Evolutionary conservation across 2,113 vertebrate genomes (phyloP), one percentile per base, ranked within the genome.

Genomic region (Nycticorax nycticorax): DNA sequence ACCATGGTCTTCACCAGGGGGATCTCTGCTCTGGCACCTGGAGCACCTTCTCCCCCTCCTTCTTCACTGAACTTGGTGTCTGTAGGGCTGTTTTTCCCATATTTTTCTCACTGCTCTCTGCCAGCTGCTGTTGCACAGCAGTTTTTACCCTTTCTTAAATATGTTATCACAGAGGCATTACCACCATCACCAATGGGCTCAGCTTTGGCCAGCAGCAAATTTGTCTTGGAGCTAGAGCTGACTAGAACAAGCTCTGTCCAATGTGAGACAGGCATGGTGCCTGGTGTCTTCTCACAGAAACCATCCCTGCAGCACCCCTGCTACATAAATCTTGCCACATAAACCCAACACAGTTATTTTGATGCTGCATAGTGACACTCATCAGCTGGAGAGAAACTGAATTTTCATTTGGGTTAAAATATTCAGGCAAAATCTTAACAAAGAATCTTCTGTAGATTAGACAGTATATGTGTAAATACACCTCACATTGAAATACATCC

Each of bases 21-120:
- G 75, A 74, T 13, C 37, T 48, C 9, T 59, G 9, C 19, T 59
- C 59, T 2, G 0, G 2, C 1, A 0, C 7, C 28, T 52, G 32
- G 14, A 95, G 21, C 13, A 32, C 3, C 7, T 45, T 14, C 56
- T 63, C 6, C 7, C 4, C 5, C 14, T 57, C 8, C 7, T 82
- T 10, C 66, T 39, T 20, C 52, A 28, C 28, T 8, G 15, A n/a
- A n/a, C 11, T 24, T 27, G 47, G 27, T 16, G 17, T 50, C 82
- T 71, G 12, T 32, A 75, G 67, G 5, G 14, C 1, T 69, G 15
- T 24, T 53, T 8, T 7, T n/a, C 13, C 73, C 37, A 18, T 19
- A 15, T 18, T 19, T 19, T 45, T 73, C 28, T 73, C 45, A 39
- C 5, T 39, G 14, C n/a, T 39, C 6, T 63, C 7, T 48, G 7